Evolutionary conservation across 2,113 vertebrate genomes (phyloP), one percentile per base, ranked within the genome.

Genomic region (Gambusia holbrooki): DNA sequence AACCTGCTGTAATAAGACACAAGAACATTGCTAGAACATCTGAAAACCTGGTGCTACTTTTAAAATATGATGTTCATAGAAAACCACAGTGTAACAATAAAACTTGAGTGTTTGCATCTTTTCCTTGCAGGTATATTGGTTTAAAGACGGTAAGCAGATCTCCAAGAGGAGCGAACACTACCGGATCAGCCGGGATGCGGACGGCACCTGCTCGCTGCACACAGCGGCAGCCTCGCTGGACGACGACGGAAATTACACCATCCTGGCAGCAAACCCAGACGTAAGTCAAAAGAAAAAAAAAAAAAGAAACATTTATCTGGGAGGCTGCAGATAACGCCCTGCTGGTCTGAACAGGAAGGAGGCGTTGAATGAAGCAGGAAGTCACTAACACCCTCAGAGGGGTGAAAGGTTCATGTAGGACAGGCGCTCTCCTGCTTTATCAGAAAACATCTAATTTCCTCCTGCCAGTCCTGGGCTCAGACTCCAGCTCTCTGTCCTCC

Each of bases 111-210:
- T 62, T 12, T 61, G n/a, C 25, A 27, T 13, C 58, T 14, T n/a
- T 61, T 27, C n/a, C 10, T 11, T 11, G 22, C 90, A 99, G 98
- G 95, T 99, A 68, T 99, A 99, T 90, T 99, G 98, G 98, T 99
- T 99, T 88, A 99, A 99, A 93, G 98, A 99, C 37, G 97, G 98
- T n/a, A 99, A 99, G 88, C 97, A 99, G 92, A 99, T 99, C 90
- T 99, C 97, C 33, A 97, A 97, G 84, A 94, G 94, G 90, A 98
- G 96, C 1, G 97, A 98, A 64, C 98, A 98, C 93, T 99, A 99
- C 93, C 92, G 90, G 89, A 96, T 98, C 91, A 95, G 96, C 69
- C 95, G 96, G 33, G 96, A 97, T 62, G 90, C 94, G 0, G 96
- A 97, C 1, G 98, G 98, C 35, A 99, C 96, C 78, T 99, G 97